Evolutionary conservation across 2,797 vertebrate species (phyloP).

Genomic region (Ctenochaetus hawaiiensis): DNA sequence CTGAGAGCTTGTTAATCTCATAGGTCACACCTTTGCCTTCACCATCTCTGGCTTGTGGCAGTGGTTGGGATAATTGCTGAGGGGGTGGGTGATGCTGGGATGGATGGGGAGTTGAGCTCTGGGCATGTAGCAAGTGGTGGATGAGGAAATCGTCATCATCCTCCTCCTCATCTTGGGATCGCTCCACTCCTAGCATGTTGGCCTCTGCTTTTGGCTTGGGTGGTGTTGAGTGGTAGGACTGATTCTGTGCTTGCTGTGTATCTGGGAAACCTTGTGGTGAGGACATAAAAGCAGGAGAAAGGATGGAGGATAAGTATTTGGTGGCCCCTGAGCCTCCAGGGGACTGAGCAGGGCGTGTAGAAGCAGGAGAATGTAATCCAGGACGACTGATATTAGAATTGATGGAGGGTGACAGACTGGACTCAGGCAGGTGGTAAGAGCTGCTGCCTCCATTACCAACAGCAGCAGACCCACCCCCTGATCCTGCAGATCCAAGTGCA

Average conservation of each 20-base stretch:
- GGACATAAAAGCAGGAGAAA: conserved; percentile 89
- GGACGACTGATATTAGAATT: conserved; percentile 86
- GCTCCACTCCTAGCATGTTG: conserved; percentile 82
- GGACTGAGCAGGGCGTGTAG: conserved; percentile 82
- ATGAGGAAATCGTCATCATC: conserved; percentile 90
- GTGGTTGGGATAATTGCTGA: conserved; percentile 78
- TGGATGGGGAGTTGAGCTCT: conserved; percentile 84
- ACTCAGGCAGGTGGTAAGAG: conserved; percentile 84
- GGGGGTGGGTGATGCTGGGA: conserved; percentile 77
- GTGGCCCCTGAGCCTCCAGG: conserved; percentile 80
- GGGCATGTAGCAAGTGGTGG: conserved; percentile 90
- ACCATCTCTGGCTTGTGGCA: conserved; percentile 71
- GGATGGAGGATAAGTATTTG: conserved; percentile 89
- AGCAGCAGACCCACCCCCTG: conserved; percentile 64
- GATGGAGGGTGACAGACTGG: conserved; percentile 88
- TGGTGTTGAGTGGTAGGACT: conserved; percentile 84
- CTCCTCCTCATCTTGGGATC: conserved; percentile 79
- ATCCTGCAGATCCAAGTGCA: conserved; percentile 61
- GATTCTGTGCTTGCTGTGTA: conserved; percentile 71
- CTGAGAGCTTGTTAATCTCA: conserved; percentile 88
- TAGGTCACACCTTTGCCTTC: conserved; percentile 81
- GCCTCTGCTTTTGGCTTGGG: conserved; percentile 83
- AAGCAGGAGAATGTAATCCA: conserved; percentile 88
- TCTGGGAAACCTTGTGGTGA: conserved; percentile 86
- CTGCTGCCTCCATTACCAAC: conserved; percentile 70